Evolutionary conservation across 2,888 invertebrate species (phyloP), one percentile per base, ranked within the genome.

Genomic region (Orthosia cruda): DNA sequence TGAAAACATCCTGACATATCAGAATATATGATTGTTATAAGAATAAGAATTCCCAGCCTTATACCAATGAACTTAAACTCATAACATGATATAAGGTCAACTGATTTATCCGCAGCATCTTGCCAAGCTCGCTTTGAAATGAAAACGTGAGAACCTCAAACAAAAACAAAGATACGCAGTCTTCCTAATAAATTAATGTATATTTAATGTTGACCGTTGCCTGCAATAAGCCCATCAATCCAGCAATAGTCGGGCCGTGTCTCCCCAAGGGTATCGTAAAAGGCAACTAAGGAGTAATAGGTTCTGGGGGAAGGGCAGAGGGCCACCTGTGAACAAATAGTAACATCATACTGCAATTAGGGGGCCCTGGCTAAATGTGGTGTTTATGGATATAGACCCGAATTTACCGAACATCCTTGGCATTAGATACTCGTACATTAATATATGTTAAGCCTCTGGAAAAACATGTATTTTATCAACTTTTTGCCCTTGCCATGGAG

Each of bases 121-220:
- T 57, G 11, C n/a, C 5, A 18, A 59, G 32, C 4, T 20, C 5
- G 45, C 4, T 47, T 57, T 50, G 32, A 76, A 54, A 67, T 40
- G 9, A 50, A 77, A 55, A 77, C 32, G 66, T 72, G 54, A 45
- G 49, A 71, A 50, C 26, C n/a, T 45, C 45, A 64, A 73, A 81
- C 64, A 66, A 75, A 70, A 59, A 83, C 66, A 76, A 71, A 55
- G 57, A 71, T 57, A 64, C 68, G 40, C 45, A 50, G 49, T 63
- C 49, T 57, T 77, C 67, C 57, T 76, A 80, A 83, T 83, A 80
- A 83, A 80, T 82, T 83, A 82, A 82, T 82, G 80, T 83, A 80
- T 83, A 82, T 82, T 82, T 82, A 75, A 82, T 82, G 82, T 83
- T 71, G 68, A 71, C 75, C 71, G 71, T 71, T 79, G 65, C 75